These are phyloP conservation scores for Megaleporinus macrocephalus DNA, from an alignment of 2,113 vertebrate species.

Conservation along the genomic window DNA sequence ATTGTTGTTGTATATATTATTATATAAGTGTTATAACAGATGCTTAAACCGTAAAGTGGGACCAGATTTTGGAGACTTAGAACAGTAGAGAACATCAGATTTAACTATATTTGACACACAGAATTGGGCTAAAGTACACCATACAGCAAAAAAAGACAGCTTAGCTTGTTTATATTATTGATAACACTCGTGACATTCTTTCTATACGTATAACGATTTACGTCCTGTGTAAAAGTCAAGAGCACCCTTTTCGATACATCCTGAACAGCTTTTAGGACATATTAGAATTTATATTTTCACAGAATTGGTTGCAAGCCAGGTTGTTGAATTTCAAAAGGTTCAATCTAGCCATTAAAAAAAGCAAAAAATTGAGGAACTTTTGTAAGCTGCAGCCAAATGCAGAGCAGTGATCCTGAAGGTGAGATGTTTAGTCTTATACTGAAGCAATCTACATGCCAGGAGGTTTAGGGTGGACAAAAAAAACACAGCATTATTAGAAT, in stretches of 20 bases:
- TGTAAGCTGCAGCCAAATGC: constrained; percentile 21
- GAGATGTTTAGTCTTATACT: constrained; percentile 48
- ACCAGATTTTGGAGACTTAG: neutral
- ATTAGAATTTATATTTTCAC: constrained; percentile 14
- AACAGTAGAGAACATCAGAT: neutral
- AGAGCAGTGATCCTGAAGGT: constrained; percentile 8
- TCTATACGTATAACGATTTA: constrained; percentile 15
- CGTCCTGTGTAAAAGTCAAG: constrained; percentile 8
- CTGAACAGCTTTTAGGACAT: neutral
- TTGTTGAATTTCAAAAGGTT: constrained; percentile 38
- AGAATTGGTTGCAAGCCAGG: constrained; percentile 9
- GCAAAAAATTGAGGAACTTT: constrained; percentile 39
- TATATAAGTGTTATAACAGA: too few species aligned
- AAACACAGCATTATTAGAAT: constrained; percentile 39
- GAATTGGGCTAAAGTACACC: neutral
- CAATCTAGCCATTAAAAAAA: constrained; percentile 15
- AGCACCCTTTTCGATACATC: neutral
- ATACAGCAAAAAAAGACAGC: neutral
- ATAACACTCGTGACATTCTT: constrained; percentile 7
- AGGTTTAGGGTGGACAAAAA: constrained; percentile 37
- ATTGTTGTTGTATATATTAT: too few species aligned
- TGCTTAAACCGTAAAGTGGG: too few species aligned
- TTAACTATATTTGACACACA: neutral
- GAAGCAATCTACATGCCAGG: constrained; percentile 40
- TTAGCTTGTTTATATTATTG: neutral